phyloP scores from a whole-genome alignment of 2,888 invertebrate species.

The Cheilosia soror region DNA sequence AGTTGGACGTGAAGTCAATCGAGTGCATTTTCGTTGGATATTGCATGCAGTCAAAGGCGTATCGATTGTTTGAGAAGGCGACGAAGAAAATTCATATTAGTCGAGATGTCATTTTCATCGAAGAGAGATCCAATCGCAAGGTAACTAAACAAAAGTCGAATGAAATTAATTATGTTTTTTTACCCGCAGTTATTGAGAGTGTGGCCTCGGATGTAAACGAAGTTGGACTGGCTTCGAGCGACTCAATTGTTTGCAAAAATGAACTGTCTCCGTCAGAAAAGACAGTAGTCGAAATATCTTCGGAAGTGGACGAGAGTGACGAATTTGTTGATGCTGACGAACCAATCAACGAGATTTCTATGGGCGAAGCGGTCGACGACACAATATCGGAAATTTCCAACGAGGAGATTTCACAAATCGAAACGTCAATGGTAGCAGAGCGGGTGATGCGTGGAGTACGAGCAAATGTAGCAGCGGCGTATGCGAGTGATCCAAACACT shows the following conservation, averaged over 20 bases:
- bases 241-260: not conserved
- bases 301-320: constrained; percentile 1
- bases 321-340: constrained; percentile 16
- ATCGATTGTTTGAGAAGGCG: constrained; percentile 14
- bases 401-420: constrained; percentile 17
- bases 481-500: constrained; percentile 12
- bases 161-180: constrained; percentile 18
- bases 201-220: constrained; percentile 2
- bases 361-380: constrained; percentile 5
- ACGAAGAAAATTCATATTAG: constrained; percentile 19
- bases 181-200: constrained; percentile 3
- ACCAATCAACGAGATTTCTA: not conserved
- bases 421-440: constrained; percentile 17
- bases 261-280: not conserved
- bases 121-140: constrained; percentile 12
- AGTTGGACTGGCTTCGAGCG: constrained; percentile 15
- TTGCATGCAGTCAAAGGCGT: constrained; percentile 12
- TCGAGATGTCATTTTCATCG: constrained; percentile 30
- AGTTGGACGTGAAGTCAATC: constrained; percentile 40
- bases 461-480: not conserved
- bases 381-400: constrained; percentile 8
- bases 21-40: constrained; percentile 50
- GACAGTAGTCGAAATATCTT: not conserved
- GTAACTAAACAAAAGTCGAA: not conserved
- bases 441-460: constrained; percentile 1